Evolutionary conservation across 2,888 invertebrate species (phyloP), one percentile per base, ranked within the genome.

Genomic region (Melanotus villosus): DNA sequence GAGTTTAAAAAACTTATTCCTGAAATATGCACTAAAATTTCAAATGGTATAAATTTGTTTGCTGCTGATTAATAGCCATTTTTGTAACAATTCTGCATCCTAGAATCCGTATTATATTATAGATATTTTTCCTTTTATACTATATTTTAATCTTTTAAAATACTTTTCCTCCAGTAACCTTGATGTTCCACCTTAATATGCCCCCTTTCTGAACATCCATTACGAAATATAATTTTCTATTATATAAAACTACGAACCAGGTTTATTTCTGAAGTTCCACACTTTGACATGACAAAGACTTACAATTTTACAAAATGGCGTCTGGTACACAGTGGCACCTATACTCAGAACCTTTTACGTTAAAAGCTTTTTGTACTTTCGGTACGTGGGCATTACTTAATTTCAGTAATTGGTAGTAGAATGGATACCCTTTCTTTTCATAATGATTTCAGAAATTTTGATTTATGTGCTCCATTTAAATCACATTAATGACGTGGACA

Each of bases 311-410:
- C 66, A 78, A 80, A 80, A 79, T 78, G 79, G 80, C 75, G 78
- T 68, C 76, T 79, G 81, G 79, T 75, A 82, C 81, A 59, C 73
- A 65, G 77, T 80, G 80, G 79, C 77, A 82, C 75, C 81, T 77
- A 77, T 78, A 75, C 78, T 71, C 71, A 69, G 66, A 72, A 73
- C 73, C 77, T 78, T 80, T 84, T 80, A 83, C 76, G 71, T 76
- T 83, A 83, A 84, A 84, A 83, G 84, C 79, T 75, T 75, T 76
- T 75, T 62, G 72, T 71, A 71, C 73, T 75, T 76, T 73, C 63
- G 54, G 71, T 73, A 70, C 75, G 74, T 75, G 74, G 72, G 76
- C 75, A 73, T 78, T 74, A 73, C 77, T 77, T 78, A 80, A 79
- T 79, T 79, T 73, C 65, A 70, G 77, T 80, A 79, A 80, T 80